Percentiles rank a stretch among this genome's conserved stretches.
Conservation (phyloP, 2,797 vertebrate genomes). For the Leucoraja ocellata region DNA sequence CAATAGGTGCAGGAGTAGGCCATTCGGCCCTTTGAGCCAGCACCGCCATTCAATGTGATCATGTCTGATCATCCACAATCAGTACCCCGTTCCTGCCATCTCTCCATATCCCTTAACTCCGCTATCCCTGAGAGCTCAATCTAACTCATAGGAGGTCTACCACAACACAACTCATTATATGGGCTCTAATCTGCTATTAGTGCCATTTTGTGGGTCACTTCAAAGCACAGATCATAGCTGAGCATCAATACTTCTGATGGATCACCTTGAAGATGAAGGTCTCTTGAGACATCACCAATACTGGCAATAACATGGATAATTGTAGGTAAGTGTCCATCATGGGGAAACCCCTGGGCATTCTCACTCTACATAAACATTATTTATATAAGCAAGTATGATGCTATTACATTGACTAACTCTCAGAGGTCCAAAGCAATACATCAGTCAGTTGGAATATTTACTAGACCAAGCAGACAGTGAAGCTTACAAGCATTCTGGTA, state of each 20-base stretch:
- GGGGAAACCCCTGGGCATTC: neutral
- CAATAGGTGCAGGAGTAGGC: too few species aligned
- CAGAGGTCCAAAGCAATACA: neutral
- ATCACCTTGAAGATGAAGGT: neutral
- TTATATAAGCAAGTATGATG: neutral
- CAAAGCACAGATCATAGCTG: neutral
- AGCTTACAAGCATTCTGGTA: neutral
- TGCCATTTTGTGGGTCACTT: neutral
- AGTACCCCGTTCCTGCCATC: too few species aligned
- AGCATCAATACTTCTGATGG: neutral
- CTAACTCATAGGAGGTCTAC: neutral
- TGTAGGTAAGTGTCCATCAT: neutral
- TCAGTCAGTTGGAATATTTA: neutral
- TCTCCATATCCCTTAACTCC: too few species aligned
- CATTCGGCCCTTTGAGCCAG: too few species aligned
- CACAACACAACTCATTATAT: neutral
- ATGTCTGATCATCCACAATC: too few species aligned
- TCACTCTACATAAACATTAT: neutral
- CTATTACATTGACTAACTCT: neutral
- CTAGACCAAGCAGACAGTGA: neutral
- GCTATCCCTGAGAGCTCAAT: too few species aligned
- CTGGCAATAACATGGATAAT: slow-evolving; percentile 2
- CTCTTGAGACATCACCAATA: neutral
- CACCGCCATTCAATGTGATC: too few species aligned
- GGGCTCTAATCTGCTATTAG: neutral